phyloP scores from a whole-genome alignment of 2,797 vertebrate species.

The Acanthiza pusilla region DNA sequence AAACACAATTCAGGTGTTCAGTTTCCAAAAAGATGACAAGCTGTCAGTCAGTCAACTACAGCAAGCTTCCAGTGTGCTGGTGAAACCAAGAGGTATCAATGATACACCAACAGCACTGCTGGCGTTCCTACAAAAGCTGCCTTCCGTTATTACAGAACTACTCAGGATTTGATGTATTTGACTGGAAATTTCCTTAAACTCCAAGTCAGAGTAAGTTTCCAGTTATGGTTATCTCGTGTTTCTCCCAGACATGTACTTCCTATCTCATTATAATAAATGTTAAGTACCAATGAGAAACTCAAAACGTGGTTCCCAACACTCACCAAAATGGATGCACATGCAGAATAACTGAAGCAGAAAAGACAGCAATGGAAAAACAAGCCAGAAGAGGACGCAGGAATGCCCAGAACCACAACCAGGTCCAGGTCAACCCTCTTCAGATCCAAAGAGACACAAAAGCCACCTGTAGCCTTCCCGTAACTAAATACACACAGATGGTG shows the following conservation, averaged over 20 bases:
- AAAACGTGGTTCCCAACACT: neutral
- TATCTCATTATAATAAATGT: neutral
- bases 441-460: neutral
- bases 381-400: neutral
- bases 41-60: neutral
- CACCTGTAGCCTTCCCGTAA: neutral
- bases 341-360: neutral
- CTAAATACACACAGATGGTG: neutral
- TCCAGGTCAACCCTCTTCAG: neutral
- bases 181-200: neutral
- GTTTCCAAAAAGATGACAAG: neutral
- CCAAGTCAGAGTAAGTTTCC: neutral
- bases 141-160: neutral
- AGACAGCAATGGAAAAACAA: neutral
- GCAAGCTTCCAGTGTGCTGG: neutral
- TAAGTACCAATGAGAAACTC: neutral
- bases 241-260: neutral
- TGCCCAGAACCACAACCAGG: neutral
- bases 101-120: neutral
- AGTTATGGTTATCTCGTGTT: neutral
- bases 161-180: neutral
- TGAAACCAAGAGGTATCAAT: neutral
- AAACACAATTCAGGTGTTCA: neutral
- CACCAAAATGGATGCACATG: accelerated
- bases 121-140: neutral